Evolutionary conservation across 2,888 invertebrate species (phyloP).

Genomic region (Himalopsyche tibetana): DNA sequence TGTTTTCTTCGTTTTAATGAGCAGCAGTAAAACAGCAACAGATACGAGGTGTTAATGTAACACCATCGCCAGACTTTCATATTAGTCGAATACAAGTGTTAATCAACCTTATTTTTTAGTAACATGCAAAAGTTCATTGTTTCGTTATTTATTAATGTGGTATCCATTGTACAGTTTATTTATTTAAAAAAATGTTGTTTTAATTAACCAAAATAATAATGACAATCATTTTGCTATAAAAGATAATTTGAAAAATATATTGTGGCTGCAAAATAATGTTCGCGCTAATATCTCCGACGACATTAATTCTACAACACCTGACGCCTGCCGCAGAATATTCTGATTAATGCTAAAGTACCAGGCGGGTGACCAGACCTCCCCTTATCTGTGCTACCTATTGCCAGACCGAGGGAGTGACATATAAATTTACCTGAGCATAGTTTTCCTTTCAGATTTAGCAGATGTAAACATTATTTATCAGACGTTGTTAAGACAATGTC

Average conservation of each 20-base stretch:
- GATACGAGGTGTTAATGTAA: too few relatives aligned
- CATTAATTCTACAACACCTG: conserved; percentile 36
- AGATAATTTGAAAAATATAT: not conserved
- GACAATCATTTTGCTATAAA: not conserved
- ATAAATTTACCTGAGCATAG: not conserved
- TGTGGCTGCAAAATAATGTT: not conserved
- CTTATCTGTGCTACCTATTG: not conserved
- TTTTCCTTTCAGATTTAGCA: not conserved
- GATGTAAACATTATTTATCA: not conserved
- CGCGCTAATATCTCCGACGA: not conserved
- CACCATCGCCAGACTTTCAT: too few relatives aligned
- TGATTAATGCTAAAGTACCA: conserved; percentile 32
- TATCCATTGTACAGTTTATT: too few relatives aligned
- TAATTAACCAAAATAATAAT: too few relatives aligned
- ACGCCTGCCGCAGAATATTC: conserved; percentile 19
- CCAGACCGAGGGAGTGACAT: not conserved
- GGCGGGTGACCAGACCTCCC: not conserved
- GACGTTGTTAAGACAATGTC: not conserved
- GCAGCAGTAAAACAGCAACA: too few relatives aligned
- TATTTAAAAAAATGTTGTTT: too few relatives aligned
- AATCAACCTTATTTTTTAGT: too few relatives aligned
- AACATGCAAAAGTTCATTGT: too few relatives aligned
- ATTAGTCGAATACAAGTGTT: too few relatives aligned
- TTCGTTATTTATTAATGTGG: too few relatives aligned
- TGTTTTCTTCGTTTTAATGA: too few relatives aligned